phyloP scores from a whole-genome alignment of 2,888 invertebrate species.

The Heliconius ismenius region DNA sequence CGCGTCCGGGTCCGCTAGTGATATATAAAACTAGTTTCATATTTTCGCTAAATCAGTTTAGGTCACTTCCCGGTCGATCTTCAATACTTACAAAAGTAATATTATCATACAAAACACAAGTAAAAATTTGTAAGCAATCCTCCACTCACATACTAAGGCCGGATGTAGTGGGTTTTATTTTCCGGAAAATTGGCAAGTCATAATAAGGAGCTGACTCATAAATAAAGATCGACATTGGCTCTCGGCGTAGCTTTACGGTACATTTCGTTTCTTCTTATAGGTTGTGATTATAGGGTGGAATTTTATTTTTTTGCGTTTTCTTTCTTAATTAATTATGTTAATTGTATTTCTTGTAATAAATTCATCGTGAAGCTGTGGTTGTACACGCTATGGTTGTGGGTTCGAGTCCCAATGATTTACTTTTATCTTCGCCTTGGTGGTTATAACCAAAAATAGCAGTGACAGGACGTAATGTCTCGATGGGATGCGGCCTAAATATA shows the following conservation, averaged over 20 bases:
- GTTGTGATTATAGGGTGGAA: conserved; percentile 37
- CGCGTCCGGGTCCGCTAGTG: too few species aligned
- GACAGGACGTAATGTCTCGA: too few species aligned
- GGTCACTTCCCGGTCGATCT: background rate
- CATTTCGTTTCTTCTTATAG: conserved; percentile 68
- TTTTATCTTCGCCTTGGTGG: too few species aligned
- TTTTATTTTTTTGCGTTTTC: background rate
- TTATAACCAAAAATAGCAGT: too few species aligned
- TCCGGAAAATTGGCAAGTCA: conserved; percentile 80
- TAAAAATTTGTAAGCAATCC: conserved; percentile 65
- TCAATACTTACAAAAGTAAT: conserved; percentile 39
- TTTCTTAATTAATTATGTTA: conserved; percentile 6
- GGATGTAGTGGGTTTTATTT: conserved; percentile 62
- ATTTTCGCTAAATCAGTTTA: background rate
- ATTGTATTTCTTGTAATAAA: too few species aligned
- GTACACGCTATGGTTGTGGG: background rate
- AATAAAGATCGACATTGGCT: conserved; percentile 78
- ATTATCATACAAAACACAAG: conserved; percentile 68
- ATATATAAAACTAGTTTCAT: too few species aligned
- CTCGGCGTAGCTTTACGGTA: conserved; percentile 75
- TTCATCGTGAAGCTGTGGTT: background rate
- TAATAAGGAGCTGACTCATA: conserved; percentile 80
- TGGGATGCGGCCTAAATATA: too few species aligned
- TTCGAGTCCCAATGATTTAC: background rate
- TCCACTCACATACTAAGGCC: conserved; percentile 57